Conservation (phyloP, 2,888 invertebrate genomes). For the Gastrophysa polygoni region DNA sequence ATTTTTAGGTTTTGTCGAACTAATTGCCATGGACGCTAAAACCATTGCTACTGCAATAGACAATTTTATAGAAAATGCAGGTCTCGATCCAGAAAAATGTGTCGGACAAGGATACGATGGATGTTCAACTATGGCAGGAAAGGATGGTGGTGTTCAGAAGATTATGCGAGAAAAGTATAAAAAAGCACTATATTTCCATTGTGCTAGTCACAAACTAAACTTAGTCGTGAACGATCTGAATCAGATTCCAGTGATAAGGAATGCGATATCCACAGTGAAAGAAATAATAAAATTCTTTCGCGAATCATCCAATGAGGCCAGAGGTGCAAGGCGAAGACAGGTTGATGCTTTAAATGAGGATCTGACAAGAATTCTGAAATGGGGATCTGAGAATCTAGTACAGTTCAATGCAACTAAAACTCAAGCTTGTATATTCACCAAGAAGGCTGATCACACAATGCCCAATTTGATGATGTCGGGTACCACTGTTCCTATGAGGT, state of each 20-base stretch:
- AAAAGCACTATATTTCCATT: slow-evolving; percentile 19
- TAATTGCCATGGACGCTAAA: slow-evolving; percentile 36
- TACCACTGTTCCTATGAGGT: too few species aligned
- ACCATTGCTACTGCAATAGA: slow-evolving; percentile 36
- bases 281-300: slow-evolving; percentile 36
- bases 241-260: slow-evolving; percentile 12
- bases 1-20: slow-evolving; percentile 37
- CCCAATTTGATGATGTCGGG: too few species aligned
- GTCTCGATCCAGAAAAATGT: slow-evolving; percentile 36
- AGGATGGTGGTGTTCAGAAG: slow-evolving; percentile 1
- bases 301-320: too few species aligned
- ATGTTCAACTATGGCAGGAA: slow-evolving; percentile 24
- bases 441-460: too few species aligned
- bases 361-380: too few species aligned
- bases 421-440: too few species aligned
- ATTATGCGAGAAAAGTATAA: slow-evolving; percentile 19
- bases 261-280: slow-evolving; percentile 10
- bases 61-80: slow-evolving; percentile 31
- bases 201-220: slow-evolving; percentile 1
- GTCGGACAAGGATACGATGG: slow-evolving; percentile 43
- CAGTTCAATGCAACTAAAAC: too few species aligned
- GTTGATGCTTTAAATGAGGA: too few species aligned
- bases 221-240: slow-evolving; percentile 20
- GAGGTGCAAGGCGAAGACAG: too few species aligned
- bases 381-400: too few species aligned